phyloP scores from a whole-genome alignment of 2,797 vertebrate genomes.

The Dendrocincla fuliginosa region DNA sequence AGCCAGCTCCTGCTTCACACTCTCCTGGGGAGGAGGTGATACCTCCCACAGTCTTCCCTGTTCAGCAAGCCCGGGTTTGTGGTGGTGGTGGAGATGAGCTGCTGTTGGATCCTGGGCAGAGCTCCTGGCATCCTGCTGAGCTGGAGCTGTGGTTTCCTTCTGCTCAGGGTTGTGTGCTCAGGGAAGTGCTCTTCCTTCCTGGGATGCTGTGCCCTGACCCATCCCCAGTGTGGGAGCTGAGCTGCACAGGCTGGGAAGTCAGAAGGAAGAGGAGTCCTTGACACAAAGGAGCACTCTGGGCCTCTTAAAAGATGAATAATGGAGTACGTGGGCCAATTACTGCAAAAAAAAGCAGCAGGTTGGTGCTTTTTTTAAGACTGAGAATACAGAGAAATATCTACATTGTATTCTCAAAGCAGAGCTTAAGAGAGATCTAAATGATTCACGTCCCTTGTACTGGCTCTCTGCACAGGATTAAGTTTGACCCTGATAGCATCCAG shows the following conservation, averaged over 20 bases:
- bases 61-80: accelerated
- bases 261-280: background rate
- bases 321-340: background rate
- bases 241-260: background rate
- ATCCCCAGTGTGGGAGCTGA: accelerated
- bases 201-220: accelerated
- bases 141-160: accelerated
- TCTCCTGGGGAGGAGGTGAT: background rate
- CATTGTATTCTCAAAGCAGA: slow-evolving; percentile 3
- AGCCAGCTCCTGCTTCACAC: background rate
- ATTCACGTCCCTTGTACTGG: background rate
- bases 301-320: background rate
- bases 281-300: background rate
- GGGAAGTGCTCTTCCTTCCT: background rate
- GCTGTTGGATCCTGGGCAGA: background rate
- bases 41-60: background rate
- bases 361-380: background rate
- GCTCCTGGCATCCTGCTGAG: background rate
- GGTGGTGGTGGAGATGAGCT: background rate
- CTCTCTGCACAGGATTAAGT: slow-evolving; percentile 20
- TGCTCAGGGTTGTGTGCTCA: background rate
- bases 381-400: background rate
- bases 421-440: slow-evolving; percentile 3
- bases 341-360: background rate
- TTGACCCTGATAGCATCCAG: slow-evolving; percentile 24